Evolutionary conservation across 2,888 invertebrate species (phyloP), one percentile per base, ranked within the genome.

Genomic region (Trypoxylon attenuatum): DNA sequence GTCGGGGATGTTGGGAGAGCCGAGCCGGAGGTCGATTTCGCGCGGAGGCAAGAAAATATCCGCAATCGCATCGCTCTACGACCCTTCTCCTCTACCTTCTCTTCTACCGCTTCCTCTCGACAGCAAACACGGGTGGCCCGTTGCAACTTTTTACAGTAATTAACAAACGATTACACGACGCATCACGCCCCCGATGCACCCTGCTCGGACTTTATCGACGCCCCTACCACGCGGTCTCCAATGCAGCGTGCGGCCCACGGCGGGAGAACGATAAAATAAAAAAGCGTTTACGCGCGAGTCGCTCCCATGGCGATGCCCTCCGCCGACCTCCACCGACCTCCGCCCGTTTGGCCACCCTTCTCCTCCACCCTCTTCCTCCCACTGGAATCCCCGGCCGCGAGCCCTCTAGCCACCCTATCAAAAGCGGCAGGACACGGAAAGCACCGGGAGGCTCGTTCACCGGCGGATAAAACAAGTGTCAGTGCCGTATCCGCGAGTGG

Each of bases 401-500:
- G n/a, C n/a, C n/a, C n/a, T n/a, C n/a, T n/a, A n/a, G n/a, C n/a
- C n/a, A n/a, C n/a, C 43, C 33, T 25, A 59, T 58, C 57, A 50
- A 52, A 62, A 52, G 69, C 52, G 52, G 59, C 56, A 60, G 52
- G 57, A 70, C 66, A 60, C 62, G 52, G 27, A 50, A 60, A 58
- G 73, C 33, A 60, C 60, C 55, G 43, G 68, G 55, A 68, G 60
- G 57, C 45, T 64, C 61, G 77, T 73, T 73, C 63, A 61, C 53
- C 63, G 57, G 53, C 59, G 71, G 65, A 63, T 58, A 65, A 74
- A 77, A 77, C 77, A 71, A 74, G 77, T 76, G 74, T 70, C 77
- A 64, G 62, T 57, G 55, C 52, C 53, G 73, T 45, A 22, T 54
- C 71, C 57, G 57, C 69, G 72, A 63, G 56, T 61, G 58, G 64